phyloP scores from a whole-genome alignment of 2,113 vertebrate species.

The Istiophorus platypterus region DNA sequence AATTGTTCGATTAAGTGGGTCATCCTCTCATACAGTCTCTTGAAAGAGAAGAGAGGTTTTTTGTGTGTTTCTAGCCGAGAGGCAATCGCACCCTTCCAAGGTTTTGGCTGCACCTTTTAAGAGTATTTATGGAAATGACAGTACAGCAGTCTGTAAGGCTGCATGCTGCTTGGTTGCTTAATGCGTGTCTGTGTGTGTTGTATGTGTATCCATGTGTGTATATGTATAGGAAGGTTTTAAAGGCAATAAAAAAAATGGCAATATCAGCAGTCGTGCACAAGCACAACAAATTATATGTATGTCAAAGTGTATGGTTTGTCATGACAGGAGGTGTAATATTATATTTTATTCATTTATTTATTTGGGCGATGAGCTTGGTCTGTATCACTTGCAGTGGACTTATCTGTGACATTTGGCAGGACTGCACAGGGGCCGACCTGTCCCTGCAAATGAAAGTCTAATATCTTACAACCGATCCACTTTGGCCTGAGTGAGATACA shows the following conservation, averaged over 20 bases:
- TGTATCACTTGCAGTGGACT: conserved; percentile 22
- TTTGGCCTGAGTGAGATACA: conserved; percentile 44
- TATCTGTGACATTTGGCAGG: conserved; percentile 34
- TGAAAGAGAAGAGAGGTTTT: conserved; percentile 80
- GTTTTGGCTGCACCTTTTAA: conserved; percentile 78
- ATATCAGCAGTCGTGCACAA: too few species aligned
- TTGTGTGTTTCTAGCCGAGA: conserved; percentile 72
- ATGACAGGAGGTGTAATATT: conserved; percentile 6
- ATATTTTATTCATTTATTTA: conserved; percentile 12
- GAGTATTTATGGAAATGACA: conserved; percentile 81
- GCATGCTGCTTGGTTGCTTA: conserved; percentile 51
- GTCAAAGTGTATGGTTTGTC: conserved; percentile 12
- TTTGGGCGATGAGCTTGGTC: conserved; percentile 27
- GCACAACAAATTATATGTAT: not conserved
- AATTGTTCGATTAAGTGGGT: conserved; percentile 86
- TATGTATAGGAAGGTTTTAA: conserved; percentile 20
- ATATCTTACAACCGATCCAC: conserved; percentile 38
- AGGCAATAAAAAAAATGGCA: too few species aligned
- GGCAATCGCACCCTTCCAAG: conserved; percentile 74
- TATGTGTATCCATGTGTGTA: not conserved
- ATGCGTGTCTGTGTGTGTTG: conserved; percentile 34
- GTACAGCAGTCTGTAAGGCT: conserved; percentile 59
- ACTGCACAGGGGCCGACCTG: conserved; percentile 34
- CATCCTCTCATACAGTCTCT: conserved; percentile 82
- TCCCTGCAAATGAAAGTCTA: conserved; percentile 58